A percentile compares a stretch with the other conserved stretches of the same genome.
These are phyloP conservation scores for Planococcus citri DNA, from an alignment of 1,140 invertebrate species.

Conservation along the genomic window DNA sequence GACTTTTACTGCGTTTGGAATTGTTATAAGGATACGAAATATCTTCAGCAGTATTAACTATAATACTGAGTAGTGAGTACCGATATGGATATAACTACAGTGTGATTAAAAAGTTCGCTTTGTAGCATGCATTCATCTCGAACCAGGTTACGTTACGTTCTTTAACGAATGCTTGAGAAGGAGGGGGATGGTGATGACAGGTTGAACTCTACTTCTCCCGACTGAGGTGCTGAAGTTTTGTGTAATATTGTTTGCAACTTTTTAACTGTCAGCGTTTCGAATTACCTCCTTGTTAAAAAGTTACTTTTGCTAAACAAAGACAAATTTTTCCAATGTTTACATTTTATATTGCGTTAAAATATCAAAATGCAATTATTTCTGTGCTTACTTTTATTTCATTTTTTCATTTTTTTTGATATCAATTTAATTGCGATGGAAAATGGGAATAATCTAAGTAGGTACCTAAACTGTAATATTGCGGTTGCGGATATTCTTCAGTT, in stretches of 20 bases:
- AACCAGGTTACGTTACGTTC: too few species aligned
- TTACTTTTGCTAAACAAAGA: not conserved
- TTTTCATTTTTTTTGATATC: too few species aligned
- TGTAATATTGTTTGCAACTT: not conserved
- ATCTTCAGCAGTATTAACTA: slow-evolving; percentile 3
- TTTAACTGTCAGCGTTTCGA: not conserved
- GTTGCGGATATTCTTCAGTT: too few species aligned
- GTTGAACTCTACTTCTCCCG: not conserved
- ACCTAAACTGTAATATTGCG: too few species aligned
- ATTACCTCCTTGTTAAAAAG: not conserved
- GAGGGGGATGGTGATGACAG: not conserved
- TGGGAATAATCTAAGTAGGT: too few species aligned
- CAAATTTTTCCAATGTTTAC: not conserved
- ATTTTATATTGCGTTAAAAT: not conserved
- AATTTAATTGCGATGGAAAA: too few species aligned
- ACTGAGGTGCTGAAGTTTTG: not conserved
- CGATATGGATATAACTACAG: not conserved
- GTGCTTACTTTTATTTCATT: too few species aligned
- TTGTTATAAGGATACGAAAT: slow-evolving; percentile 1
- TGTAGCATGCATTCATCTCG: not conserved
- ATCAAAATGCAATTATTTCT: too few species aligned
- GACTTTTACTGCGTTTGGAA: not conserved
- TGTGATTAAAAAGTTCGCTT: slow-evolving; percentile 5
- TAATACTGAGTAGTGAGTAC: not conserved
- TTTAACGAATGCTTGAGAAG: too few species aligned